These are phyloP conservation scores for Cloeon dipterum DNA, from an alignment of 2,888 invertebrate species.

Conservation along the genomic window DNA sequence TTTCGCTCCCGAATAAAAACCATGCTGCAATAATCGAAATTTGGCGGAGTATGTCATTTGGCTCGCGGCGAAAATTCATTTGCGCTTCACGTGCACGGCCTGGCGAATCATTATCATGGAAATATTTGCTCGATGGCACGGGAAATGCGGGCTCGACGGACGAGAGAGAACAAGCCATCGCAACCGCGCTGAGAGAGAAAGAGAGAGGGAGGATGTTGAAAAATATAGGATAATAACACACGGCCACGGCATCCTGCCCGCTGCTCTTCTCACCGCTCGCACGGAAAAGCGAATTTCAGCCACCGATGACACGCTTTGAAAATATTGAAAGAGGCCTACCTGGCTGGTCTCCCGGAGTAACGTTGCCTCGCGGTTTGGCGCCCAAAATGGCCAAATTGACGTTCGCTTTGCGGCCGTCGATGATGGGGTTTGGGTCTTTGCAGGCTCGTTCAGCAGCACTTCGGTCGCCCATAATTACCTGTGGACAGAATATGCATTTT, in stretches of 20 bases:
- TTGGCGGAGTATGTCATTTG: too few species aligned
- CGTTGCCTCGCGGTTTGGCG: constrained; percentile 82
- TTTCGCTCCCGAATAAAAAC: too few species aligned
- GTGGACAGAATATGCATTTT: constrained; percentile 21
- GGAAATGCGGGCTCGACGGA: constrained; percentile 2
- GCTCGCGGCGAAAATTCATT: constrained; percentile 2
- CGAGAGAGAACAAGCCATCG: constrained; percentile 1
- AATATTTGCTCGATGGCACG: constrained; percentile 2
- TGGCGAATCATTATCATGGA: not conserved
- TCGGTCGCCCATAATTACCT: constrained; percentile 97
- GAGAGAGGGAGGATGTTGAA: not conserved
- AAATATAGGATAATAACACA: not conserved
- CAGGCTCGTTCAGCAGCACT: constrained; percentile 88
- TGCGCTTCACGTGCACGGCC: not conserved
- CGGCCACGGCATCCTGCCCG: constrained; percentile 4
- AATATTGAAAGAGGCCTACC: too few species aligned
- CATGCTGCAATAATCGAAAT: too few species aligned
- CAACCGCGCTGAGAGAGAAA: not conserved
- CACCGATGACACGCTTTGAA: constrained; percentile 1
- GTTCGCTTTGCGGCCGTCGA: constrained; percentile 94
- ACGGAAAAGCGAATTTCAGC: not conserved
- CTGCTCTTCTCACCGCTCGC: not conserved
- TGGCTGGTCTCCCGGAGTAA: constrained; percentile 45
- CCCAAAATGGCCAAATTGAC: constrained; percentile 94
- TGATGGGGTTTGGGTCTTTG: constrained; percentile 95